Evolutionary conservation across 1,140 invertebrate species (phyloP).

Genomic region (Drosophila novamexicana): DNA sequence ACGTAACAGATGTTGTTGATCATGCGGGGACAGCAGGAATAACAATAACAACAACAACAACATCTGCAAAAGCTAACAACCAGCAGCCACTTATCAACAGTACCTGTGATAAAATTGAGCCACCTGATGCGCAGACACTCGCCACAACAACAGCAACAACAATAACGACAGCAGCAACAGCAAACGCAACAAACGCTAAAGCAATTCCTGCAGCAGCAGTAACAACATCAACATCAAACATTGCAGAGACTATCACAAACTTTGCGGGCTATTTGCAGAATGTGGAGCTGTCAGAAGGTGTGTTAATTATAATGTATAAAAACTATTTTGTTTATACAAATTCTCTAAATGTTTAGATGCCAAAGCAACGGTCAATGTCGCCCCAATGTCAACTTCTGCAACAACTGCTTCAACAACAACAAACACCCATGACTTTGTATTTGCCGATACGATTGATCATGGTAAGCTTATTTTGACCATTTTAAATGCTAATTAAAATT

Average conservation of each 20-base stretch:
- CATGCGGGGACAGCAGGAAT: constrained; percentile 14
- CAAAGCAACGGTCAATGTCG: constrained; percentile 60
- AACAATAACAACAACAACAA: constrained; percentile 20
- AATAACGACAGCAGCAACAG: constrained; percentile 13
- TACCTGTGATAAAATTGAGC: constrained; percentile 82
- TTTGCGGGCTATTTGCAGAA: constrained; percentile 60
- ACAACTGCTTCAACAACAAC: constrained; percentile 32
- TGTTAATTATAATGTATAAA: not conserved
- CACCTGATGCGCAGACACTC: constrained; percentile 49
- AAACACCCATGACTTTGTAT: constrained; percentile 63
- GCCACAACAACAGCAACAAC: constrained; percentile 21
- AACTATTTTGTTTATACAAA: not conserved
- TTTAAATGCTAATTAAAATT: constrained; percentile 8
- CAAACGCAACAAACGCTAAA: constrained; percentile 29
- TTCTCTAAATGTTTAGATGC: constrained; percentile 38
- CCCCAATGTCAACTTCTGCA: constrained; percentile 34
- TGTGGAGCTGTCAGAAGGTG: constrained; percentile 57
- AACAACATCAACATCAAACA: constrained; percentile 3
- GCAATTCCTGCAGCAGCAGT: constrained; percentile 18
- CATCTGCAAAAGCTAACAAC: constrained; percentile 19
- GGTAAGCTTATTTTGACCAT: constrained; percentile 50
- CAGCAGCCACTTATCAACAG: constrained; percentile 77
- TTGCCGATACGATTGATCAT: constrained; percentile 76
- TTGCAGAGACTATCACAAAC: constrained; percentile 47
- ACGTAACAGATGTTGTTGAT: constrained; percentile 60